Evolutionary conservation across 2,888 invertebrate species (phyloP), one percentile per base, ranked within the genome.

Genomic region (Rhorus exstirpatorius): DNA sequence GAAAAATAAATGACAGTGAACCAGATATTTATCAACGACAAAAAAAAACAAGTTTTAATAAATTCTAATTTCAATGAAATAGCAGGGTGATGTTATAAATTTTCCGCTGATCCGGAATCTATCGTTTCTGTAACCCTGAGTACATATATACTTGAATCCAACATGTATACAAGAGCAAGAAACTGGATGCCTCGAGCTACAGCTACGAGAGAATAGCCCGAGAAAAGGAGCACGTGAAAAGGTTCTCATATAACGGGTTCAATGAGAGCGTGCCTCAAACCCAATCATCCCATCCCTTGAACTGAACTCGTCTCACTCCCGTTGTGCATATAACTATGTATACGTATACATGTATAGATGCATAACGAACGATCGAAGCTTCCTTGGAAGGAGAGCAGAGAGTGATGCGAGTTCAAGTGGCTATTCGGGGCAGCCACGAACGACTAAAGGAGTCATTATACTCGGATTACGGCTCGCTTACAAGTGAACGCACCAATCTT

Each of bases 371-470:
- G 79, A 79, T 82, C 75, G 74, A 82, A 79, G 79, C 82, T 79
- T 65, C 58, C 78, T 82, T 63, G 41, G 65, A 51, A 74, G 67
- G 55, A 49, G 46, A 61, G 38, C 51, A 61, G 58, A 46, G 65
- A 68, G 53, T 63, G 77, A 77, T 72, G 82, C 70, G 79, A 79
- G 79, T 79, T 82, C 70, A 70, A 82, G 75, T 63, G 65, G 75
- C 79, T 79, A 70, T 65, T 68, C 55, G 38, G 35, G 38, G 68
- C 58, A 70, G 65, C 79, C 79, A 49, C 79, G 26, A 63, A 65
- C 79, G 65, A 71, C 79, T 63, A 76, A 68, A 83, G 79, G 65
- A 76, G 75, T 83, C 82, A 79, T 83, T 83, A 83, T 79, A 76
- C 82, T 83, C 76, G 60, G 70, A 65, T 83, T 83, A 79, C 75